Conservation (phyloP, 2,113 vertebrate species). For the Pterocles gutturalis region DNA sequence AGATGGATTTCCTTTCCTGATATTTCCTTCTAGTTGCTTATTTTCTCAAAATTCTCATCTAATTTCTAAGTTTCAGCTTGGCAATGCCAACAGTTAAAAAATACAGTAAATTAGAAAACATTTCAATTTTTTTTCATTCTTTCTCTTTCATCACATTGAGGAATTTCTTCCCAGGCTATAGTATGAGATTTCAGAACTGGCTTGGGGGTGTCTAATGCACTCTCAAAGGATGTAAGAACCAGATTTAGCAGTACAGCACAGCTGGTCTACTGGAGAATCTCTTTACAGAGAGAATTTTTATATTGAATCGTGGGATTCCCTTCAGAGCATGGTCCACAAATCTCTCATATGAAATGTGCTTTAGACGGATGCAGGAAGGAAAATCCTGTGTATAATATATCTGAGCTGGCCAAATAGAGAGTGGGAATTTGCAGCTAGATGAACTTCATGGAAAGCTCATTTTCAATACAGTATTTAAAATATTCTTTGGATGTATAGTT, state of each 20-base stretch:
- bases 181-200: slow-evolving; percentile 45
- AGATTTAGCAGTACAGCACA: slow-evolving; percentile 57
- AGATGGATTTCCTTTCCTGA: background rate
- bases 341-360: slow-evolving; percentile 13
- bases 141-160: slow-evolving; percentile 29
- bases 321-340: background rate
- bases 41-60: background rate
- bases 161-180: slow-evolving; percentile 49
- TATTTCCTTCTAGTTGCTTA: background rate
- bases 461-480: background rate
- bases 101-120: background rate
- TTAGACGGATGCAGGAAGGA: slow-evolving; percentile 22
- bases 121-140: background rate
- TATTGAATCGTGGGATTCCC: slow-evolving; percentile 47
- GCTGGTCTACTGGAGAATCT: slow-evolving; percentile 52
- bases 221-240: slow-evolving; percentile 63
- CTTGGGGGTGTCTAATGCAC: background rate
- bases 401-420: slow-evolving; percentile 16
- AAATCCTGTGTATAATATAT: background rate
- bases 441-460: background rate
- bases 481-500: background rate
- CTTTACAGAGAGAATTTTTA: slow-evolving; percentile 63
- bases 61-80: background rate
- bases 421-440: background rate
- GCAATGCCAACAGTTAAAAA: background rate